Conservation (phyloP, 2,797 vertebrate genomes). For the Bryconaethiops microstoma region DNA sequence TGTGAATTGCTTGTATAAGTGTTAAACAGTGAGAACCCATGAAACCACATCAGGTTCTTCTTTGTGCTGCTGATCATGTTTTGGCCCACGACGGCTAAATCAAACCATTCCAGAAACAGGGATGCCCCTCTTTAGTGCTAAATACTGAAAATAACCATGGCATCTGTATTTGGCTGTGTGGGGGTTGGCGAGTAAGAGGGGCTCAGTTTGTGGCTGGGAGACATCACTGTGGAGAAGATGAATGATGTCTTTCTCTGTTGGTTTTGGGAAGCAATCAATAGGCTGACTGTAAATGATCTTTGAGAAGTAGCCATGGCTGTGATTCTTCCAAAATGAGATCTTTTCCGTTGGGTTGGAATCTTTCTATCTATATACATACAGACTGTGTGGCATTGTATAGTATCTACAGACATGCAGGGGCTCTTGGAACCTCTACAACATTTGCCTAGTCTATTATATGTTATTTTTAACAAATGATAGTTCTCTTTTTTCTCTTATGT, state of each 20-base stretch:
- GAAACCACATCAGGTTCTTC: background rate
- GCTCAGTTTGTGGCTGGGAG: constrained; percentile 73
- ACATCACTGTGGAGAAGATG: constrained; percentile 66
- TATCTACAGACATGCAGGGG: constrained; percentile 63
- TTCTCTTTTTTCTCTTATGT: constrained; percentile 3
- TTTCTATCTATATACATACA: constrained; percentile 36
- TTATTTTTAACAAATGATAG: constrained; percentile 16
- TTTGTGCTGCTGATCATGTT: constrained; percentile 19
- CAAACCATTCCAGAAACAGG: constrained; percentile 60
- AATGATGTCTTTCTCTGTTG: constrained; percentile 72
- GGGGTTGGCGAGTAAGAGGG: constrained; percentile 61
- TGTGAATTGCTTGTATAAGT: background rate
- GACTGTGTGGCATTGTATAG: constrained; percentile 25
- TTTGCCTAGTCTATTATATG: constrained; percentile 58
- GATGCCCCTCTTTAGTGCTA: constrained; percentile 54
- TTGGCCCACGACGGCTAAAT: constrained; percentile 54
- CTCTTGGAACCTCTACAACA: constrained; percentile 67
- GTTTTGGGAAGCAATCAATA: constrained; percentile 78
- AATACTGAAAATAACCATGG: constrained; percentile 68
- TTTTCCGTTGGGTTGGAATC: constrained; percentile 50
- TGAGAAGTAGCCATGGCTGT: constrained; percentile 37
- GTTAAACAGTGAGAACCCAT: background rate
- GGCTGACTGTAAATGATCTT: constrained; percentile 60
- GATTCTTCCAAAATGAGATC: constrained; percentile 55
- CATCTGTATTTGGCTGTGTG: constrained; percentile 69